Percentiles rank a stretch among this genome's conserved stretches.
phyloP scores from a whole-genome alignment of 53 echinoderm and acorn worm genomes.

The Astropecten irregularis region DNA sequence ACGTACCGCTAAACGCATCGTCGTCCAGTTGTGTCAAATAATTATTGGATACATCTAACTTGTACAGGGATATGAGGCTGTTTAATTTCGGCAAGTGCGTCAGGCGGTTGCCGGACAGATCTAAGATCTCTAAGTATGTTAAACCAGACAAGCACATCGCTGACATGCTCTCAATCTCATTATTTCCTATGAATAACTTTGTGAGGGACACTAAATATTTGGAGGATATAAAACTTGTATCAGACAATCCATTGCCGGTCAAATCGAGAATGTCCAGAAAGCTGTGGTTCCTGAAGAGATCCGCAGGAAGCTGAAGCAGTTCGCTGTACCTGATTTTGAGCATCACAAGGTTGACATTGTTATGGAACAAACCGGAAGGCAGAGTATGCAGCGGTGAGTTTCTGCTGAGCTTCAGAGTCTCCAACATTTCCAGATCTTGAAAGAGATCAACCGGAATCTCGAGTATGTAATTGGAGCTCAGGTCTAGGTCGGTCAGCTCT shows the following conservation, averaged over 20 bases:
- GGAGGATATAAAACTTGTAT: neutral
- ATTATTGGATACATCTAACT: slow-evolving; percentile 18
- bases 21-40: neutral
- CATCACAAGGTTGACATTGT: neutral
- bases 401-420: slow-evolving; percentile 11
- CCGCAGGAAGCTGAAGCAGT: neutral
- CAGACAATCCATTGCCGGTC: slow-evolving; percentile 1
- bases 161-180: neutral
- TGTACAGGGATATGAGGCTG: slow-evolving; percentile 6
- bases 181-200: neutral
- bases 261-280: slow-evolving; percentile 31
- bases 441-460: slow-evolving; percentile 25
- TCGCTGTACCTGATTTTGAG: slow-evolving; percentile 3
- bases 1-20: slow-evolving; percentile 25
- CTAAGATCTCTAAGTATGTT: neutral
- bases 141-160: neutral
- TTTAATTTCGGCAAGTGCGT: neutral
- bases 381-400: slow-evolving; percentile 14
- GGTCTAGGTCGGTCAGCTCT: slow-evolving; percentile 1
- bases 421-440: slow-evolving; percentile 3
- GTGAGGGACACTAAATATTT: neutral
- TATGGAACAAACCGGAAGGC: slow-evolving; percentile 2
- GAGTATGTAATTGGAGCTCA: slow-evolving; percentile 37
- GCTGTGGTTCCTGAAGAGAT: slow-evolving; percentile 18
- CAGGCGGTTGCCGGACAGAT: slow-evolving; percentile 34